A percentile compares a stretch with the other conserved stretches of the same genome.
These are phyloP conservation scores for Macquaria australasica DNA, from an alignment of 2,113 vertebrate genomes.

Conservation along the genomic window DNA sequence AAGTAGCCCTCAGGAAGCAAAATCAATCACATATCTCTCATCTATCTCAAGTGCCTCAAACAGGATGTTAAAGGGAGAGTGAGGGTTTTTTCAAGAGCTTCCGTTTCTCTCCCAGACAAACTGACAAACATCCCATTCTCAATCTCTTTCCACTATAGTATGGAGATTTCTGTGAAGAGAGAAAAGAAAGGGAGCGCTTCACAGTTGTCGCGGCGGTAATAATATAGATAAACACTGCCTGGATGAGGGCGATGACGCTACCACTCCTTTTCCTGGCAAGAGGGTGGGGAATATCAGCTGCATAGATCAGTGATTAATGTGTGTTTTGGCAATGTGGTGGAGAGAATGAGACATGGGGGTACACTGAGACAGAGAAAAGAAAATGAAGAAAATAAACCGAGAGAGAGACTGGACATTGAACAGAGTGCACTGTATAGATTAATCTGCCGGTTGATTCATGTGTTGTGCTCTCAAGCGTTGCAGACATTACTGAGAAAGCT, in stretches of 20 bases:
- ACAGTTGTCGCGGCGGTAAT: slow-evolving; percentile 49
- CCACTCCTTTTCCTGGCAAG: slow-evolving; percentile 33
- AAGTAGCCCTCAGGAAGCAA: slow-evolving; percentile 58
- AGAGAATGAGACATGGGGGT: slow-evolving; percentile 5
- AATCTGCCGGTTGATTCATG: slow-evolving; percentile 61
- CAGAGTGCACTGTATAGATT: slow-evolving; percentile 32
- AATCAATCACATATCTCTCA: slow-evolving; percentile 68
- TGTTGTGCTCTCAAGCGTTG: slow-evolving; percentile 2
- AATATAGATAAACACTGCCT: slow-evolving; percentile 68
- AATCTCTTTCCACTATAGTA: slow-evolving; percentile 34
- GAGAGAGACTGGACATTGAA: slow-evolving; percentile 40
- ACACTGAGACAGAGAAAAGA: neutral
- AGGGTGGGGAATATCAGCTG: slow-evolving; percentile 51
- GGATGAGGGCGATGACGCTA: slow-evolving; percentile 29
- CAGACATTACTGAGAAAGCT: slow-evolving; percentile 1
- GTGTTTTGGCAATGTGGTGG: slow-evolving; percentile 35
- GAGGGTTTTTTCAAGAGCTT: slow-evolving; percentile 14
- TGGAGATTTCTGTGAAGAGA: slow-evolving; percentile 46
- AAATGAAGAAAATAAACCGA: neutral
- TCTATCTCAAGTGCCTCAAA: slow-evolving; percentile 61
- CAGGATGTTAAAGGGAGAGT: slow-evolving; percentile 46
- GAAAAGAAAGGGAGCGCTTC: slow-evolving; percentile 40
- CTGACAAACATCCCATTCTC: slow-evolving; percentile 58
- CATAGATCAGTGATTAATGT: slow-evolving; percentile 70
- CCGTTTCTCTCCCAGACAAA: slow-evolving; percentile 51